Base-by-base conservation (phyloP, 2,797 vertebrate genomes). In the Rhyacichthys aspro region DNA sequence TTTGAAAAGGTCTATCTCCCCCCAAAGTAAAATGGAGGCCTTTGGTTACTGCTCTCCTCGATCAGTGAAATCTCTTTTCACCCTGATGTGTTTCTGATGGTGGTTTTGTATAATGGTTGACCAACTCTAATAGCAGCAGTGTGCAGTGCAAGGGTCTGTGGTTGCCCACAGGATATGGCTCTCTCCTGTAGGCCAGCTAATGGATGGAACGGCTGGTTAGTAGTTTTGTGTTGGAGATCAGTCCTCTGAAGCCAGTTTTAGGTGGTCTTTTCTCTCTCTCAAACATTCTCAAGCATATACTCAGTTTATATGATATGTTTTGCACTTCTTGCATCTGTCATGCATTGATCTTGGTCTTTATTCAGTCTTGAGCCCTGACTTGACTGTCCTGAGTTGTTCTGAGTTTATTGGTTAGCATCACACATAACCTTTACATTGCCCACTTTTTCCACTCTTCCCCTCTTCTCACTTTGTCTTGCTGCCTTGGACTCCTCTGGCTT, bases 41-140 rank as follows among this genome's bases (percentile, higher is more conserved):
- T 78, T 81, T 78, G 70, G 82, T 84, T 77, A 75, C 49, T 33
- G n/a, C n/a, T n/a, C n/a, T n/a, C n/a, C n/a, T n/a, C n/a, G n/a
- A 52, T 42, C 23, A 37, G 62, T 55, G 47, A 65, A 68, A 70
- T 63, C 18, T 58, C 55, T 71, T 68, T 72, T 76, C 72, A 71
- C 62, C 49, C 67, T 69, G 62, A 67, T 78, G 67, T 59, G 44
- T 65, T 79, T 74, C 56, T 61, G 69, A 58, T 73, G 64, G 32
- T 70, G 43, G 52, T 72, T n/a, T 68, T 71, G 52, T 75, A n/a
- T 74, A 63, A 79, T 55, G 74, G 65, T 61, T 63, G 63, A 72
- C 72, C 48, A 46, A 72, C 70, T 53, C 80, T 87, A 79, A 84
- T 73, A 70, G 78, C 66, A 17, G 15, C 32, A 69, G 36, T 15